Conservation (phyloP, 35 echinoderm and acorn worm genomes). For the Chiridota heheva region DNA sequence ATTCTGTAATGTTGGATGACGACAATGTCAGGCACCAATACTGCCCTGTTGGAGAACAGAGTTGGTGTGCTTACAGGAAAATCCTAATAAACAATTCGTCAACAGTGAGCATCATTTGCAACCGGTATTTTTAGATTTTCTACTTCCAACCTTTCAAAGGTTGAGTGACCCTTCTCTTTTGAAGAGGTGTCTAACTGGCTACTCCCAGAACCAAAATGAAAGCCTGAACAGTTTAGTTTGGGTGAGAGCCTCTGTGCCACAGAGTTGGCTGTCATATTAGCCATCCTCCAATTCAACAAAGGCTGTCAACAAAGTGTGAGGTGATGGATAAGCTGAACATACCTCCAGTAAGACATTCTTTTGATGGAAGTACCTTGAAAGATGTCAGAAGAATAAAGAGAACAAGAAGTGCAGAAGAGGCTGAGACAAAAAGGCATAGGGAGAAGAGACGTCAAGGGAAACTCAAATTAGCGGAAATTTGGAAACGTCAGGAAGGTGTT, state of each 20-base stretch:
- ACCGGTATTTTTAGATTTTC: conserved; percentile 6
- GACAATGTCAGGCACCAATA: conserved; percentile 28
- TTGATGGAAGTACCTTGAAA: conserved; percentile 5
- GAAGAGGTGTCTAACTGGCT: conserved; percentile 21
- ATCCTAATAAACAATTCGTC: background rate
- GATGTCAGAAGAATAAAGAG: background rate
- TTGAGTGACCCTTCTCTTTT: background rate
- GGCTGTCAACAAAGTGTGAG: conserved; percentile 7
- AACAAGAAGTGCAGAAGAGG: conserved; percentile 1
- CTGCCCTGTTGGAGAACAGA: conserved; percentile 3
- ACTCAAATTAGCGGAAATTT: background rate
- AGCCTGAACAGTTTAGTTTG: conserved; percentile 28
- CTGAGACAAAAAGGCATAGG: background rate
- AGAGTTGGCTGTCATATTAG: background rate
- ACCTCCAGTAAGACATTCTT: background rate
- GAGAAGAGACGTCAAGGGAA: conserved; percentile 20
- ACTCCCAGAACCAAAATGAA: conserved; percentile 22
- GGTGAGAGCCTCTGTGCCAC: background rate
- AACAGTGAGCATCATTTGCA: conserved; percentile 6
- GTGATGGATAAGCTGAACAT: conserved; percentile 14
- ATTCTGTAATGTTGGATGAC: background rate
- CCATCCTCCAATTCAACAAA: conserved; percentile 21
- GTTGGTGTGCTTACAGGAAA: conserved; percentile 18
- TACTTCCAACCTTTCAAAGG: conserved; percentile 4
- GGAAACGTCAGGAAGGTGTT: conserved; percentile 10